Evolutionary conservation across 2,888 invertebrate genomes (phyloP).

Genomic region (Serripes groenlandicus): DNA sequence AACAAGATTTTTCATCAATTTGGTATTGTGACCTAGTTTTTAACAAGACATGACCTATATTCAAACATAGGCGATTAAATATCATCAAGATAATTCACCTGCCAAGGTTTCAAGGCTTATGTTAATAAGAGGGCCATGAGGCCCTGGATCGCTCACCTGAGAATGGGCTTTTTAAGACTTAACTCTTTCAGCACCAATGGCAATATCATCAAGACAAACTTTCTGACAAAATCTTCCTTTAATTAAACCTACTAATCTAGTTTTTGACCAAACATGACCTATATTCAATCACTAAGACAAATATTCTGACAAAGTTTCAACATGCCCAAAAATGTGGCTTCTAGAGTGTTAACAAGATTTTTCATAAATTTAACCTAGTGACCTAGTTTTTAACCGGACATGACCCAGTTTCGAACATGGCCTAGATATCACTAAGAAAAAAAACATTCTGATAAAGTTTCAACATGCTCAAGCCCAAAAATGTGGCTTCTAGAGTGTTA

Average conservation of each 20-base stretch:
- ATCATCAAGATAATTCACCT: too few species aligned
- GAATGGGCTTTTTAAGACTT: not conserved
- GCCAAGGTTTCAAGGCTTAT: too few species aligned
- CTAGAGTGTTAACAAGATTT: not conserved
- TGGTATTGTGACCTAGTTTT: too few species aligned
- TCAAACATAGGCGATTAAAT: too few species aligned
- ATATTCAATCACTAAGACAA: not conserved
- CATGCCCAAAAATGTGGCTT: not conserved
- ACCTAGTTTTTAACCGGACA: not conserved
- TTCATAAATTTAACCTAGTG: not conserved
- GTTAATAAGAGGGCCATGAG: not conserved
- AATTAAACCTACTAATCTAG: not conserved
- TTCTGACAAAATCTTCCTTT: not conserved
- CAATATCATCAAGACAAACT: not conserved
- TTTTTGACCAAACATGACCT: not conserved
- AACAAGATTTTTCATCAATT: too few species aligned
- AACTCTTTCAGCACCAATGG: not conserved
- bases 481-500: not conserved
- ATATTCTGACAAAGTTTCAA: not conserved
- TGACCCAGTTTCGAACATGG: not conserved
- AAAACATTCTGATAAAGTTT: not conserved
- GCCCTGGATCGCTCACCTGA: not conserved
- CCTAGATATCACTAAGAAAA: not conserved
- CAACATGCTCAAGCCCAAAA: not conserved
- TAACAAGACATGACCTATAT: too few species aligned